Evolutionary conservation across 2,888 invertebrate genomes (phyloP).

Genomic region (Sclerodermus sp.): DNA sequence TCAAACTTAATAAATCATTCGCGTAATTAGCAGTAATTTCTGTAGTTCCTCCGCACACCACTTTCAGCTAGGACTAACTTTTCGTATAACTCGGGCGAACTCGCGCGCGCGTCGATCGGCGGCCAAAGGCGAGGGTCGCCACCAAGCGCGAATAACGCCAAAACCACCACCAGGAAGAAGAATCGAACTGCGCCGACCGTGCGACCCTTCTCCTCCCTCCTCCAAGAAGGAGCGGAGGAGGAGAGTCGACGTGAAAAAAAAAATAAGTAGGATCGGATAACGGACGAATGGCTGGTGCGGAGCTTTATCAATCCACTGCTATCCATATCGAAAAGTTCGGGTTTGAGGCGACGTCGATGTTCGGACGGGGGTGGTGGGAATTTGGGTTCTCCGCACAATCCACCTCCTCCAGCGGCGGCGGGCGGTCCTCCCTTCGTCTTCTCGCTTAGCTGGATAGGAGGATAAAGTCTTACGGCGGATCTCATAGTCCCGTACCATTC

Average conservation of each 20-base stretch:
- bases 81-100: conserved; percentile 31
- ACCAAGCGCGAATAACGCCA: too few species aligned
- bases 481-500: conserved; percentile 42
- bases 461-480: conserved; percentile 19
- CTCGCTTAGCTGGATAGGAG: not conserved
- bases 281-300: not conserved
- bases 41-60: conserved; percentile 12
- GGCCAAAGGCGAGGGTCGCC: too few species aligned
- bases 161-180: not conserved
- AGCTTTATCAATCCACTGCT: too few species aligned
- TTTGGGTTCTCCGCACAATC: too few species aligned
- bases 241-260: not conserved
- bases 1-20: conserved; percentile 33
- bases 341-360: too few species aligned
- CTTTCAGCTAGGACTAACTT: conserved; percentile 21
- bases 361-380: too few species aligned
- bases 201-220: too few species aligned
- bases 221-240: too few species aligned
- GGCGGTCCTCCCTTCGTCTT: not conserved
- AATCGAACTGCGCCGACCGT: too few species aligned
- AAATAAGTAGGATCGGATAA: not conserved
- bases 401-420: not conserved
- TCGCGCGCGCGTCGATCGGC: conserved; percentile 21
- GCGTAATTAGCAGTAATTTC: conserved; percentile 35
- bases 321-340: too few species aligned